phyloP scores from a whole-genome alignment of 1,140 invertebrate genomes.

The Trialeurodes vaporariorum region DNA sequence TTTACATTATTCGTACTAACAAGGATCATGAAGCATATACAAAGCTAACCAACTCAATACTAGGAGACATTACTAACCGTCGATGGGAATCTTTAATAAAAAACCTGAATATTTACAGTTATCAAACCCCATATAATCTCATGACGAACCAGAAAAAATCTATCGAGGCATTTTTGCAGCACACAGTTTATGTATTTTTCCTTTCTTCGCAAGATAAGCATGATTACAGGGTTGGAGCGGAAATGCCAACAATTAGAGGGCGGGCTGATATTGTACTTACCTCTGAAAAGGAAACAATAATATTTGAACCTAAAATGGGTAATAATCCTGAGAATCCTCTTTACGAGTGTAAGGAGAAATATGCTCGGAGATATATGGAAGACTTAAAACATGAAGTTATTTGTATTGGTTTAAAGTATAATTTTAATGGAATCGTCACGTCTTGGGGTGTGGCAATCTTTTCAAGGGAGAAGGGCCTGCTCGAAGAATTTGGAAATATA shows the following conservation, averaged over 20 bases:
- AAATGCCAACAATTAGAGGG: background rate
- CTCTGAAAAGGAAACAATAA: background rate
- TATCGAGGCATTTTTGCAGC: background rate
- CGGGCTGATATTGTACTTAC: background rate
- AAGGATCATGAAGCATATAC: background rate
- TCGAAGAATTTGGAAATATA: background rate
- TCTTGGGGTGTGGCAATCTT: background rate
- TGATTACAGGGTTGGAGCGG: background rate
- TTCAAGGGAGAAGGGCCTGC: background rate
- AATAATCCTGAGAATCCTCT: background rate
- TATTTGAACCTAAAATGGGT: background rate
- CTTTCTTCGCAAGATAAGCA: background rate
- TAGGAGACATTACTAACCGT: background rate
- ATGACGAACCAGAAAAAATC: background rate
- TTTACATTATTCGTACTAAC: background rate
- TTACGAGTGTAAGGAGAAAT: background rate
- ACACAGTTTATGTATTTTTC: background rate
- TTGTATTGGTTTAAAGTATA: background rate
- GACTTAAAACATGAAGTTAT: background rate
- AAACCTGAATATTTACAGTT: background rate
- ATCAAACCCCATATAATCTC: background rate
- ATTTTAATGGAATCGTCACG: background rate
- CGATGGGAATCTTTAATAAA: background rate
- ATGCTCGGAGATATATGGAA: background rate
- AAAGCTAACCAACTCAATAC: background rate